Evolutionary conservation across 1,140 invertebrate species (phyloP).

Genomic region (Phthorimaea operculella): DNA sequence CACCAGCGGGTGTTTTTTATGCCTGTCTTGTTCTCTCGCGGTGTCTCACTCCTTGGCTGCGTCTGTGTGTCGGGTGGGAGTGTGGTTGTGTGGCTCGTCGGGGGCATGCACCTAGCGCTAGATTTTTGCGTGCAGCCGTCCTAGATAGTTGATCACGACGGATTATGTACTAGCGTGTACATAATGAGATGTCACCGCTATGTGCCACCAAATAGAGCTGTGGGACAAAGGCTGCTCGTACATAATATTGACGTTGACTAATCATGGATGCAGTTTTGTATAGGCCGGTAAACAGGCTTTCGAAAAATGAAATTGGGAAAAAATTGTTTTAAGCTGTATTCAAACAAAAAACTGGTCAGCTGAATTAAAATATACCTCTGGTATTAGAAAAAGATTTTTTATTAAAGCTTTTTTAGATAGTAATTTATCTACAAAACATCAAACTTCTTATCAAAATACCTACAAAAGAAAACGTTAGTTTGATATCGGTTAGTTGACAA

Average conservation of each 20-base stretch:
- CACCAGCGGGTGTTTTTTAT: slow-evolving; percentile 63
- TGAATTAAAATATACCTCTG: too few species aligned
- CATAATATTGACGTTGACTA: slow-evolving; percentile 49
- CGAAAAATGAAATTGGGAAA: background rate
- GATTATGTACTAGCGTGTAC: slow-evolving; percentile 36
- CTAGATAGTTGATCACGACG: slow-evolving; percentile 52
- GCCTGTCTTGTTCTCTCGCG: slow-evolving; percentile 62
- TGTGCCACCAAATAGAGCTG: slow-evolving; percentile 50
- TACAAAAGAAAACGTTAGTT: too few species aligned
- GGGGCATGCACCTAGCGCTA: slow-evolving; percentile 60
- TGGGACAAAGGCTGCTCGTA: slow-evolving; percentile 38
- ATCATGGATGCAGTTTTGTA: slow-evolving; percentile 31
- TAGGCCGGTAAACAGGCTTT: background rate
- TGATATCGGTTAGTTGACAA: too few species aligned
- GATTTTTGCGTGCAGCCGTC: slow-evolving; percentile 63
- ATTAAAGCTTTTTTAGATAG: too few species aligned
- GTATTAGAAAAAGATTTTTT: too few species aligned
- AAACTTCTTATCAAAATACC: too few species aligned
- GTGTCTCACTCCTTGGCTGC: slow-evolving; percentile 44
- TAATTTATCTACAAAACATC: too few species aligned
- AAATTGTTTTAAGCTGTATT: too few species aligned
- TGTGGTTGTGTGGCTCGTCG: slow-evolving; percentile 28
- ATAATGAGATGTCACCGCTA: slow-evolving; percentile 63
- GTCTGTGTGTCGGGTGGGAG: slow-evolving; percentile 27
- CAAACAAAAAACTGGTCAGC: too few species aligned